Percentiles rank a stretch among this genome's conserved stretches.
These are phyloP conservation scores for Standfussiana lucernea DNA, from an alignment of 2,888 invertebrate genomes.

Conservation along the genomic window DNA sequence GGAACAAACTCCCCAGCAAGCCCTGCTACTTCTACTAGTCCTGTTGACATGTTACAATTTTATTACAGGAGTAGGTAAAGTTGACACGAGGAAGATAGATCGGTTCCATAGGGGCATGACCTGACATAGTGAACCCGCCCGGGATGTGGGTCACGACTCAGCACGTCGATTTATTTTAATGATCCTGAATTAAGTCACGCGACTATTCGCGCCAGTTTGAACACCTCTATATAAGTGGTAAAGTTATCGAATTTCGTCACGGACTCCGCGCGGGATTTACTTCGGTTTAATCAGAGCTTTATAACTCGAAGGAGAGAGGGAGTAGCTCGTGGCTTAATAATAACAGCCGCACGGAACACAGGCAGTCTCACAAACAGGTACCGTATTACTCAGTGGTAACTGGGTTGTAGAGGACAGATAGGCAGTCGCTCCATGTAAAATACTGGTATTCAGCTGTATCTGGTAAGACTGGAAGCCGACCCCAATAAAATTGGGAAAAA, in stretches of 20 bases:
- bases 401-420: too few species aligned
- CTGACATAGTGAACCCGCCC: constrained; percentile 2
- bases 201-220: neutral
- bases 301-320: too few species aligned
- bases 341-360: too few species aligned
- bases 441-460: too few species aligned
- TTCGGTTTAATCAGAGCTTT: neutral
- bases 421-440: too few species aligned
- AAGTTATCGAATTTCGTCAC: neutral
- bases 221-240: neutral
- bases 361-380: too few species aligned
- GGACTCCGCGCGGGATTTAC: neutral
- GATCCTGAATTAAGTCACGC: constrained; percentile 11
- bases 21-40: neutral
- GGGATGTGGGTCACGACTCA: constrained; percentile 10
- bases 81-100: neutral
- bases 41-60: neutral
- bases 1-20: too few species aligned
- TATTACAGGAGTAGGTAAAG: neutral
- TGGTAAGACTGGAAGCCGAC: too few species aligned
- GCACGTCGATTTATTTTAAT: constrained; percentile 9
- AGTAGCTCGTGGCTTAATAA: too few species aligned
- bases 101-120: constrained; percentile 3
- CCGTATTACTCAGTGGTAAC: too few species aligned
- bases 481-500: too few species aligned